phyloP scores from a whole-genome alignment of 2,888 invertebrate species.

The Drosophila parthenogenetica region DNA sequence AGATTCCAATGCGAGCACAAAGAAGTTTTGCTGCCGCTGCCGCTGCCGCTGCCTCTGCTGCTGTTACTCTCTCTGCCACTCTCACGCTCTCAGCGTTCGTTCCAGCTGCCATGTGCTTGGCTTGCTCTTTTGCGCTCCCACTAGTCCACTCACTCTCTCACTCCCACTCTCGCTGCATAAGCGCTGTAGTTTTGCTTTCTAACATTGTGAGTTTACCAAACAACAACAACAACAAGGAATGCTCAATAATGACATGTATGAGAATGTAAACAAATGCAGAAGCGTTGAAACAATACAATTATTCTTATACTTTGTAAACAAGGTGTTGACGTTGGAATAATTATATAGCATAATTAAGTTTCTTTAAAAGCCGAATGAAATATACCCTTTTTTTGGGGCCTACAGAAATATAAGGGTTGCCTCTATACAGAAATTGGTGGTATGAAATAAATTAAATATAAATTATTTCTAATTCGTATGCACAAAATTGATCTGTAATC shows the following conservation, averaged over 20 bases:
- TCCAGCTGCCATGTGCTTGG: slow-evolving; percentile 27
- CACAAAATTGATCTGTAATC: too few species aligned
- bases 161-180: slow-evolving; percentile 23
- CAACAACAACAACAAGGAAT: slow-evolving; percentile 35
- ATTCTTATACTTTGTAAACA: slow-evolving; percentile 35
- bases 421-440: too few species aligned
- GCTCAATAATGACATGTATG: slow-evolving; percentile 48
- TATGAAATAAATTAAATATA: too few species aligned
- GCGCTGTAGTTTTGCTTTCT: slow-evolving; percentile 33
- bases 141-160: slow-evolving; percentile 16
- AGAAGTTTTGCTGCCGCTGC: slow-evolving; percentile 4
- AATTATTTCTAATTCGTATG: too few species aligned
- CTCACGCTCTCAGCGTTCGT: slow-evolving; percentile 31
- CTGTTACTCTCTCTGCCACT: slow-evolving; percentile 3
- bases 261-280: slow-evolving; percentile 71
- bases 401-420: not conserved
- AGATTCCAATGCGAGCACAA: slow-evolving; percentile 57
- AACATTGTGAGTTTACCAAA: slow-evolving; percentile 30
- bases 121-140: slow-evolving; percentile 11
- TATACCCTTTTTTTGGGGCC: not conserved
- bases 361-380: not conserved
- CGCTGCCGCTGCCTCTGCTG: not conserved
- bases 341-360: slow-evolving; percentile 4
- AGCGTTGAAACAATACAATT: slow-evolving; percentile 34
- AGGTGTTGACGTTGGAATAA: slow-evolving; percentile 9